These are phyloP conservation scores for Steinernema feltiae DNA, from an alignment of 1,140 invertebrate species.

Conservation along the genomic window DNA sequence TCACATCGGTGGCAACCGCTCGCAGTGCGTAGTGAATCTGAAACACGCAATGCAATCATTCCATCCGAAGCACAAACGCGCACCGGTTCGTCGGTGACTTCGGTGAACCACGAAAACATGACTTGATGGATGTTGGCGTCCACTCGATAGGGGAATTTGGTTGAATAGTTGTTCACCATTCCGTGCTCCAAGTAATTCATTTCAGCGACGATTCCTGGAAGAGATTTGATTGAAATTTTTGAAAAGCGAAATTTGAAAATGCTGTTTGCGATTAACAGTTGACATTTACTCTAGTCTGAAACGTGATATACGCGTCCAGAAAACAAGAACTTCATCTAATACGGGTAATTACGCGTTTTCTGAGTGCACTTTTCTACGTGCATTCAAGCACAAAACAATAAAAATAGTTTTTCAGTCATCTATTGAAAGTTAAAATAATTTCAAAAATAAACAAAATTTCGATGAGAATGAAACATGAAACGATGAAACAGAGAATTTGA, in stretches of 20 bases:
- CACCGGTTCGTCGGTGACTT: conserved; percentile 5
- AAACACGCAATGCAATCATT: conserved; percentile 18
- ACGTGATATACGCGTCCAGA: too few species aligned
- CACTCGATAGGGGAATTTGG: conserved; percentile 54
- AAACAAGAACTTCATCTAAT: too few species aligned
- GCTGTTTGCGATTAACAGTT: neutral
- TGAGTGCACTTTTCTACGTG: too few species aligned
- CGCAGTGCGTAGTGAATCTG: conserved; percentile 44
- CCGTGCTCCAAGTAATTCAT: conserved; percentile 53
- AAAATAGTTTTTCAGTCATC: too few species aligned
- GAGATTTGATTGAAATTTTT: conserved; percentile 6
- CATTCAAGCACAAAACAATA: too few species aligned
- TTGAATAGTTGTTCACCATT: conserved; percentile 48
- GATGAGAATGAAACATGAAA: too few species aligned
- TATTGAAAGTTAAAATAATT: too few species aligned
- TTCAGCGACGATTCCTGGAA: conserved; percentile 43
- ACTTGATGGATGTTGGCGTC: conserved; percentile 49
- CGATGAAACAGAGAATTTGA: too few species aligned
- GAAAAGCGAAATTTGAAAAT: conserved; percentile 17
- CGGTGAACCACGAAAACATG: conserved; percentile 48
- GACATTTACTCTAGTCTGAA: neutral
- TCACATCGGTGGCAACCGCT: conserved; percentile 48
- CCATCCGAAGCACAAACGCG: conserved; percentile 7
- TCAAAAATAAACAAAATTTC: too few species aligned
- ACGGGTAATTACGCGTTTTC: too few species aligned